Conservation (phyloP, 2,113 vertebrate genomes). For the Centrocercus urophasianus region DNA sequence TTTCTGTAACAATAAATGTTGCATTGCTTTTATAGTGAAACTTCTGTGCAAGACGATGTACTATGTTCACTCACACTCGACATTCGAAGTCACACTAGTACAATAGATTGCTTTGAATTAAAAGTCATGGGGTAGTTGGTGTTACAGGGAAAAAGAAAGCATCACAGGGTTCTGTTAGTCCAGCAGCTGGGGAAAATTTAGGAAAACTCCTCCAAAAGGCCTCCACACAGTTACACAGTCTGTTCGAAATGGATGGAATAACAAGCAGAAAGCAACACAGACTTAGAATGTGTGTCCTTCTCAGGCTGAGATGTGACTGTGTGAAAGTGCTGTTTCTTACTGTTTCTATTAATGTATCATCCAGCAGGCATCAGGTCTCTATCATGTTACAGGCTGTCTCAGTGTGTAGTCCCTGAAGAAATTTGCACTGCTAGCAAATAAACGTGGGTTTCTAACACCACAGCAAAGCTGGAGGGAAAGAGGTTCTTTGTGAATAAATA, state of each 20-base stretch:
- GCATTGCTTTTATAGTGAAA: slow-evolving; percentile 58
- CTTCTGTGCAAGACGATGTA: slow-evolving; percentile 46
- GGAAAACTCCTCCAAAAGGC: not conserved
- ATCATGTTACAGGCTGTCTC: not conserved
- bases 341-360: not conserved
- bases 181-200: not conserved
- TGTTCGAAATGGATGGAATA: not conserved
- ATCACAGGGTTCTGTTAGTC: slow-evolving; percentile 12
- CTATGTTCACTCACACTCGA: slow-evolving; percentile 6
- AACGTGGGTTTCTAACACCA: not conserved
- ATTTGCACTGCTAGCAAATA: not conserved
- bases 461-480: not conserved
- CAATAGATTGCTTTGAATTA: slow-evolving; percentile 41
- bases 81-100: slow-evolving; percentile 42
- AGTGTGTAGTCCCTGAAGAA: not conserved
- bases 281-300: not conserved
- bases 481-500: not conserved
- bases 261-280: not conserved
- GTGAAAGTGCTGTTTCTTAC: not conserved
- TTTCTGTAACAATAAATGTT: slow-evolving; percentile 24
- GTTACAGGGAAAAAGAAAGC: not conserved
- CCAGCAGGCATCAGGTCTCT: not conserved
- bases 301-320: not conserved
- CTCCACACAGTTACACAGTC: not conserved
- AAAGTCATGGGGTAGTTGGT: slow-evolving; percentile 60